Conservation (phyloP, 2,113 vertebrate species). For the Trachemys scripta region DNA sequence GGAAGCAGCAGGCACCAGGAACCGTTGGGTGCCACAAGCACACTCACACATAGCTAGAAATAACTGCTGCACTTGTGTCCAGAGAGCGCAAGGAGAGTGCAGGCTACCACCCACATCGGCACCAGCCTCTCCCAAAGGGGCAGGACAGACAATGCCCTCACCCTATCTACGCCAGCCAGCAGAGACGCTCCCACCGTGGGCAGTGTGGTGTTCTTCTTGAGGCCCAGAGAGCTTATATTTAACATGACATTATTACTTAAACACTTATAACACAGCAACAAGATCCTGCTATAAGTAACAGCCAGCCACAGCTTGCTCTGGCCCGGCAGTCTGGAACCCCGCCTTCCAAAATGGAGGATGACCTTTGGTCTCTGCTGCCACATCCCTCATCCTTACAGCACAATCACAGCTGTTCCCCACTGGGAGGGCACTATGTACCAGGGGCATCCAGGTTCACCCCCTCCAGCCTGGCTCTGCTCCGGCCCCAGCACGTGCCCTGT, state of each 20-base stretch:
- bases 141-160: neutral
- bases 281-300: neutral
- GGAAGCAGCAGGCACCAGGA: neutral
- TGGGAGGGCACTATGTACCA: neutral
- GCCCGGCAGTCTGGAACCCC: neutral
- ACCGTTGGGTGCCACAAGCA: neutral
- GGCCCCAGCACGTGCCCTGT: too few species aligned
- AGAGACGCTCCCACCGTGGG: neutral
- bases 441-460: fast-evolving
- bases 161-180: neutral
- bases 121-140: neutral
- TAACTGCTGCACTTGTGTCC: neutral
- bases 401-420: too few species aligned
- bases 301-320: neutral
- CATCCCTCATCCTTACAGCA: neutral
- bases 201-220: neutral
- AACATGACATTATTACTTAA: neutral
- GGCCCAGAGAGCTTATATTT: neutral
- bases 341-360: neutral
- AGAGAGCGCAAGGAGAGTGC: neutral
- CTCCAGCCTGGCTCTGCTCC: neutral
- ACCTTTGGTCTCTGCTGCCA: neutral
- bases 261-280: neutral
- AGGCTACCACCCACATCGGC: neutral
- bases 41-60: neutral